Evolutionary conservation across 1,140 invertebrate species (phyloP).

Genomic region (Oryzaephilus surinamensis): DNA sequence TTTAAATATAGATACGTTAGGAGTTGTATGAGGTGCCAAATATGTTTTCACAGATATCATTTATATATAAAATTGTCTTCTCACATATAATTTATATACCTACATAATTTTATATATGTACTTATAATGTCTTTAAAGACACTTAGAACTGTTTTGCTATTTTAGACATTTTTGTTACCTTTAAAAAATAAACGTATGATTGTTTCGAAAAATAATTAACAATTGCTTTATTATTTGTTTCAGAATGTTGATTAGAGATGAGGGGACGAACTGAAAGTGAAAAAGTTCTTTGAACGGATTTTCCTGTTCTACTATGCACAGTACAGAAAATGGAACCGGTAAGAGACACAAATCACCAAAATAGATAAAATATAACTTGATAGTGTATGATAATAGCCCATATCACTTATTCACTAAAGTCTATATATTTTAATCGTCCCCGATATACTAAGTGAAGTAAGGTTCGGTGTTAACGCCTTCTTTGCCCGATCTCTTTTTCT

Average conservation of each 20-base stretch:
- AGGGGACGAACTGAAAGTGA: too few relatives aligned
- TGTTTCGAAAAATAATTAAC: background rate
- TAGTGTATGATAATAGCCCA: too few relatives aligned
- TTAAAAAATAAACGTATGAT: background rate
- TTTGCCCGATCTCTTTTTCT: constrained; percentile 16
- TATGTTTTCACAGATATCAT: background rate
- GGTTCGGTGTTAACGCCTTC: constrained; percentile 22
- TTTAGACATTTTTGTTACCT: background rate
- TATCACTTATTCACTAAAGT: too few relatives aligned
- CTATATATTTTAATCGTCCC: constrained; percentile 25
- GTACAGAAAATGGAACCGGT: constrained; percentile 35
- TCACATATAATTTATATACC: background rate
- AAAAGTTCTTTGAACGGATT: constrained; percentile 8
- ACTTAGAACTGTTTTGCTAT: background rate
- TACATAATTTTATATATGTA: background rate
- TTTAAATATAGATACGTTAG: constrained; percentile 9
- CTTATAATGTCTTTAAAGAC: too few relatives aligned
- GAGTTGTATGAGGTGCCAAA: background rate
- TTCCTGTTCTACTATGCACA: constrained; percentile 29
- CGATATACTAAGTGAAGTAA: constrained; percentile 22
- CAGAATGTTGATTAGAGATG: too few relatives aligned
- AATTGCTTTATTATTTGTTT: too few relatives aligned
- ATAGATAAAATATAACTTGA: too few relatives aligned
- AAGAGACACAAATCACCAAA: constrained; percentile 16
- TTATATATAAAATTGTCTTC: too few relatives aligned